These are phyloP conservation scores for Hylyphantes graminicola DNA, from an alignment of 1,140 invertebrate genomes.

Conservation along the genomic window DNA sequence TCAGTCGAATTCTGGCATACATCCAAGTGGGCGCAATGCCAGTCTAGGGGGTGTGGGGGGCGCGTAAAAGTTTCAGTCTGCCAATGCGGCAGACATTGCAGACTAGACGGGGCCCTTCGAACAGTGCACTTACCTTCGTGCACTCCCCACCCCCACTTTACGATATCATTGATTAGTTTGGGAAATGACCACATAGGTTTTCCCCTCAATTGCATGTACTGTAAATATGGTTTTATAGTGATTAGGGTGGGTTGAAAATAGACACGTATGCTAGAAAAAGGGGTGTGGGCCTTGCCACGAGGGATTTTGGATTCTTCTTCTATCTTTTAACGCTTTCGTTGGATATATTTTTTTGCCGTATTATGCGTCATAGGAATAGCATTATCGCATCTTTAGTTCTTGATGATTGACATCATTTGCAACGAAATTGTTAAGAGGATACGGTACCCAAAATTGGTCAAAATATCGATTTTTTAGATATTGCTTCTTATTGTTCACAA, in stretches of 20 bases:
- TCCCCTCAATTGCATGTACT: not conserved
- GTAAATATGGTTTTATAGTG: not conserved
- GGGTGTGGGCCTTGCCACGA: not conserved
- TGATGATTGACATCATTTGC: no score
- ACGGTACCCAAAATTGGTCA: no score
- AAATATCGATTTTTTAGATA: no score
- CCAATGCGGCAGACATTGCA: conserved; percentile 59
- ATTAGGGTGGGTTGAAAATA: not conserved
- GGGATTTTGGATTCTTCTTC: no score
- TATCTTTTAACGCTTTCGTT: no score
- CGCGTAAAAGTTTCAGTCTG: conserved; percentile 39
- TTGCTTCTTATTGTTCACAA: no score
- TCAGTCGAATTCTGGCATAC: conserved; percentile 20
- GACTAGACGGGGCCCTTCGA: conserved; percentile 33
- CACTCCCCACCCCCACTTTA: not conserved
- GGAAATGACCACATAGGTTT: not conserved
- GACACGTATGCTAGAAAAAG: not conserved
- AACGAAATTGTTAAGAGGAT: no score
- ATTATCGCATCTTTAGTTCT: no score
- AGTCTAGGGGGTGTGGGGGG: not conserved
- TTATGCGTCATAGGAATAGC: no score
- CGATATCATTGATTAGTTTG: conserved; percentile 40
- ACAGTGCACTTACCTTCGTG: conserved; percentile 23
- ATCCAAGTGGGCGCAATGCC: conserved; percentile 52
- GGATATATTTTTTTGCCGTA: no score